Base-by-base conservation (phyloP, 2,797 vertebrate species). In the Avahi laniger region DNA sequence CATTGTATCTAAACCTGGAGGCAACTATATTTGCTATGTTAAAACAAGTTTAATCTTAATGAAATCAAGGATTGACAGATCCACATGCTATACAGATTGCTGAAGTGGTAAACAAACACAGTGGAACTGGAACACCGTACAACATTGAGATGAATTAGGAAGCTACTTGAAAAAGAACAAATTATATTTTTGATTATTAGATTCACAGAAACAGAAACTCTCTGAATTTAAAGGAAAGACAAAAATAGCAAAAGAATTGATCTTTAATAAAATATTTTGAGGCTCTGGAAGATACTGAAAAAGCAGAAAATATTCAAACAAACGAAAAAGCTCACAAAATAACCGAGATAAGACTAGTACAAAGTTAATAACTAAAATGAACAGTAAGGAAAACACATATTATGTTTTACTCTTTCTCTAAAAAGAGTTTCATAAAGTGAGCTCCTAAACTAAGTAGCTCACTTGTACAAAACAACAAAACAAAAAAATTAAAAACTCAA, bases 31-130 rank as follows among this genome's bases (percentile, higher is more conserved):
- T 87, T 95, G 35, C 22, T 43, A 33, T 15, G 48, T 93, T 87
- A 91, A 91, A 91, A 61, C 22, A 59, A 84, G 41, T 86, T 87
- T 94, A 95, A 96, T 95, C 46, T 78, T 95, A 96, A 93, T 91
- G 63, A 96, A 96, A 91, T 96, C 88, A 92, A 28, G 65, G 13
- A 79, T 54, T 85, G 80, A 72, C 50, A 38, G 65, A 84, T 78
- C 92, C 85, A 78, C 24, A 70, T 61, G 35, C n/a, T 52, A 1
- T 89, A 50, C 30, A 43, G 33, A 54, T 86, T 90, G 69, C 69
- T 78, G 26, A 67, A 63, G 24, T 80, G 41, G 69, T 59, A 89
- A 93, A 95, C 88, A 94, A 78, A 87, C 22, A 15, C 8, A 43
- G 20, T 18, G 35, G 3, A 61, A 81, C 17, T 41, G 28, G 35